These are phyloP conservation scores for Matsumurasca onukii DNA, from an alignment of 1,140 invertebrate genomes.

Conservation along the genomic window DNA sequence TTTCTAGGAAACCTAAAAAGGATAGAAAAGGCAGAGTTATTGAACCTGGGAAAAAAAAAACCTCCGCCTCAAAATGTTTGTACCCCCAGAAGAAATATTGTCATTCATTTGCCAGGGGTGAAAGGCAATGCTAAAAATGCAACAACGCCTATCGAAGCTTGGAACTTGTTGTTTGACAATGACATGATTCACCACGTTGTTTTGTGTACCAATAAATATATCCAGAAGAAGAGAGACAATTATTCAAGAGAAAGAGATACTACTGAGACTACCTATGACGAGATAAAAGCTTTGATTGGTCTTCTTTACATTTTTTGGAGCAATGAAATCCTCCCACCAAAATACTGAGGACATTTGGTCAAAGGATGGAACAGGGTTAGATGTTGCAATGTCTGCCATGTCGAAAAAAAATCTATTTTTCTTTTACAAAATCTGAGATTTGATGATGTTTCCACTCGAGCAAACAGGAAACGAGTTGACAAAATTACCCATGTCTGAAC, in stretches of 20 bases:
- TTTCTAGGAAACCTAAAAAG: slow-evolving; percentile 13
- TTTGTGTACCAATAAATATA: slow-evolving; percentile 40
- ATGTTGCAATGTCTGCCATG: slow-evolving; percentile 50
- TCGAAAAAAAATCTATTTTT: slow-evolving; percentile 50
- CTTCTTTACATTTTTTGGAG: slow-evolving; percentile 52
- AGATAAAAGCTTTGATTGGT: slow-evolving; percentile 54
- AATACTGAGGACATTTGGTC: slow-evolving; percentile 52
- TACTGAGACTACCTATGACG: slow-evolving; percentile 45
- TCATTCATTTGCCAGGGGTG: slow-evolving; percentile 8
- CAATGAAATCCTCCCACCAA: slow-evolving; percentile 50
- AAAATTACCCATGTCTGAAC: slow-evolving; percentile 51
- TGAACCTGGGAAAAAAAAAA: slow-evolving; percentile 8
- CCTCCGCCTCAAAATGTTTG: slow-evolving; percentile 10
- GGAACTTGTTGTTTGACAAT: slow-evolving; percentile 39
- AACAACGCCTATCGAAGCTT: slow-evolving; percentile 37
- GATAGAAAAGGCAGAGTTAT: slow-evolving; percentile 9
- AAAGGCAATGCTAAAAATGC: slow-evolving; percentile 32
- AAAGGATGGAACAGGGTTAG: slow-evolving; percentile 49
- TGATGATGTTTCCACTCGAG: slow-evolving; percentile 46
- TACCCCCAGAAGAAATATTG: neutral
- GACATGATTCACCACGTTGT: slow-evolving; percentile 39
- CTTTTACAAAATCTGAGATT: slow-evolving; percentile 43
- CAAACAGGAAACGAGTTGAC: slow-evolving; percentile 49
- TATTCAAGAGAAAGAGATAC: slow-evolving; percentile 45
- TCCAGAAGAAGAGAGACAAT: slow-evolving; percentile 34